Base-by-base conservation (phyloP, 2,797 vertebrate genomes). In the Loris lydekkerianus region DNA sequence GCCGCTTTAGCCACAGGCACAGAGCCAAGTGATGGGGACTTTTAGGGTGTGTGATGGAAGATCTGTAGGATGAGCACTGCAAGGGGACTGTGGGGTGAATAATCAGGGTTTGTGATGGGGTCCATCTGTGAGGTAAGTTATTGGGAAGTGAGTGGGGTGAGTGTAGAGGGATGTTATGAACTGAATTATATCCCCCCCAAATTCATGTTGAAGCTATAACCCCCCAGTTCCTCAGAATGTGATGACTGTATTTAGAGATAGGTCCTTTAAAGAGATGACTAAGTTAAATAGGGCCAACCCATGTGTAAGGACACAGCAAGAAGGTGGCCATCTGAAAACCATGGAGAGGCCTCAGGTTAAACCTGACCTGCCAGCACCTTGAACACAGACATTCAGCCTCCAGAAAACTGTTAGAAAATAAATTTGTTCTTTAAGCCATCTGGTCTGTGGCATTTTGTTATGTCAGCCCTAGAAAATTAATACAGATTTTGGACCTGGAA, bases 241-340 rank as follows among this genome's bases (percentile, higher is more conserved):
- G 25, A 20, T 67, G 31, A 20, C 25, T 82, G 3, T 81, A 81
- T 81, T 81, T 86, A 18, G 31, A 87, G 49, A 34, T 20, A 87
- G 67, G 37, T 49, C 37, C 37, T 91, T 82, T 82, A 86, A 95
- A 82, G 60, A 86, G 40, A 11, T 77, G 86, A 95, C 81, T 78
- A 91, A 80, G 34, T 73, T 65, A 43, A 73, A 91, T 70, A 90
- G n/a, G 10, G 23, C 31, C 58, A 67, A 60, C 73, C 40, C 53
- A 69, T 40, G 18, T 58, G 31, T 67, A 73, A 70, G 56, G 61
- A 60, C 86, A 69, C 43, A 43, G 58, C 1, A 29, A 90, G 63
- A 61, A 58, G 20, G 43, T 20, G n/a, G 61, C n/a, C 11, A 60
- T 21, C 18, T 85, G 49, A 70, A 84, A 89, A 61, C 37, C 72